These are phyloP conservation scores for Zapornia atra DNA, from an alignment of 2,113 vertebrate genomes.

Conservation along the genomic window DNA sequence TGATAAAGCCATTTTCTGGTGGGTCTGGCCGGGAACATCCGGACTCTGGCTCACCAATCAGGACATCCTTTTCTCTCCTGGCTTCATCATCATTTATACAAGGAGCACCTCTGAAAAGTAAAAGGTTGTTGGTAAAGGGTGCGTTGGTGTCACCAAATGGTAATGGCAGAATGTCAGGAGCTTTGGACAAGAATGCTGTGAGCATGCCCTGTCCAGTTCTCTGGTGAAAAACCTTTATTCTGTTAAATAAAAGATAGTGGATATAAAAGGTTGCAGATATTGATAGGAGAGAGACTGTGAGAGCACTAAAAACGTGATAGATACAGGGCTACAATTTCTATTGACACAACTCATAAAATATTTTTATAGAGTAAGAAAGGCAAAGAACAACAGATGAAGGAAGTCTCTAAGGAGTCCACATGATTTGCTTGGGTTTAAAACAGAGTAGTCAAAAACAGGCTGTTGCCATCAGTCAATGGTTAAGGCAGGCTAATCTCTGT, in stretches of 20 bases:
- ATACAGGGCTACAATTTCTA: not conserved
- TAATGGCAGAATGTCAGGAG: not conserved
- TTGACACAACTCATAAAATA: not conserved
- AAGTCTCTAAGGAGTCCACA: not conserved
- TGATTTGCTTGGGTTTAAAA: not conserved
- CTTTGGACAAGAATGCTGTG: not conserved
- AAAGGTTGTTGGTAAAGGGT: not conserved
- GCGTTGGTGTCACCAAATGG: not conserved
- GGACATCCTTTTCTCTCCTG: conserved; percentile 69
- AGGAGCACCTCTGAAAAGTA: conserved; percentile 78
- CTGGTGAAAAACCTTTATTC: not conserved
- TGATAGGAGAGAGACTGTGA: not conserved
- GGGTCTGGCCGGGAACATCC: conserved; percentile 82
- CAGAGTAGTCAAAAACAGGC: not conserved
- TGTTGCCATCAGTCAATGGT: not conserved
- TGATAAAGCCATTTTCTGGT: conserved; percentile 84
- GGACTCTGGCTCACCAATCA: conserved; percentile 72
- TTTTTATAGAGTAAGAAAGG: not conserved
- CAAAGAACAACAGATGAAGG: not conserved
- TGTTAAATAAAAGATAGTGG: not conserved
- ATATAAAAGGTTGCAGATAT: not conserved
- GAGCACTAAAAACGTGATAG: not conserved
- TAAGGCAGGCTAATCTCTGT: not conserved
- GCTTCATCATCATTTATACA: conserved; percentile 88
- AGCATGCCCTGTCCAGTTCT: not conserved